These are phyloP conservation scores for Scalopus aquaticus DNA, from an alignment of 2,113 vertebrate genomes.

Conservation along the genomic window DNA sequence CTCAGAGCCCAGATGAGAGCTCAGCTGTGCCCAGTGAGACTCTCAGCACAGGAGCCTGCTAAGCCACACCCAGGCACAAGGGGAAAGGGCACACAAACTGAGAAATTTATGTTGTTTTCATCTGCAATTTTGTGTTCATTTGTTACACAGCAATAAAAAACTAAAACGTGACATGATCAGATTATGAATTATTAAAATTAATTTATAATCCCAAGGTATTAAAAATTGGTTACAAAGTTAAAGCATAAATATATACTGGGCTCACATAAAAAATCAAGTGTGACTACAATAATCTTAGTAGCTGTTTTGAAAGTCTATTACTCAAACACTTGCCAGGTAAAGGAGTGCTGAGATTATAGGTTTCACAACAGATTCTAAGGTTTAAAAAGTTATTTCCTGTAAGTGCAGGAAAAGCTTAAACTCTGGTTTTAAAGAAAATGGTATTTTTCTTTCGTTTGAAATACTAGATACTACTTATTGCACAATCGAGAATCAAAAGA, in stretches of 20 bases:
- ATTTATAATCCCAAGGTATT: background rate
- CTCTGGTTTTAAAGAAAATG: background rate
- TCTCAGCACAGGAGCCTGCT: background rate
- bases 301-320: background rate
- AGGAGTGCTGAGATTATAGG: background rate
- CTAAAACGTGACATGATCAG: background rate
- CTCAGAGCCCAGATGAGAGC: background rate
- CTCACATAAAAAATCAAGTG: background rate
- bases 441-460: constrained; percentile 48
- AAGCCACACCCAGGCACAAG: no score
- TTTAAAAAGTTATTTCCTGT: background rate
- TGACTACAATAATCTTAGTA: background rate
- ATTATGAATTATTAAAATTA: constrained; percentile 3
- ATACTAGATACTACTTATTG: background rate
- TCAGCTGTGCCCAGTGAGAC: background rate
- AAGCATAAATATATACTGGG: background rate
- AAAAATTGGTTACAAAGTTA: background rate
- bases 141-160: background rate
- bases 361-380: background rate
- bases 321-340: background rate
- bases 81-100: background rate
- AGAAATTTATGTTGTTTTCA: background rate
- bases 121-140: background rate
- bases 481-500: background rate
- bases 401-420: background rate